Evolutionary conservation across 2,113 vertebrate genomes (phyloP), one percentile per base, ranked within the genome.

Genomic region (Cairina moschata): DNA sequence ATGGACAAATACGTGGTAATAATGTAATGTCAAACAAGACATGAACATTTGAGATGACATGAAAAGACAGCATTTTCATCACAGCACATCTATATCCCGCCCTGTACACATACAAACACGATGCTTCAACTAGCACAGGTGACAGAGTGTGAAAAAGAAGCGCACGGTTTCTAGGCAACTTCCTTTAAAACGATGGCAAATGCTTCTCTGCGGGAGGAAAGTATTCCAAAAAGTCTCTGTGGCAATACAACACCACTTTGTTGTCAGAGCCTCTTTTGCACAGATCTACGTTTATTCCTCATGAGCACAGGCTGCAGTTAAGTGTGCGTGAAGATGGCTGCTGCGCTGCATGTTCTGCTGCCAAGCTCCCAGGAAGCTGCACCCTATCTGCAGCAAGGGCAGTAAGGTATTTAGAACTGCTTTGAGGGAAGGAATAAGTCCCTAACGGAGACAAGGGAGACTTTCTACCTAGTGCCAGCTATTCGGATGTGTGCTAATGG

Each of bases 401-500:
- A 78, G 76, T 10, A 62, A 75, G 48, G 38, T 63, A 90, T 59
- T 80, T 17, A 42, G 17, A 26, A 54, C 9, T 21, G 22, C 60
- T 79, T 11, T 88, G 72, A 83, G 71, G 71, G 55, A 59, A 11
- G 3, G 80, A 72, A 73, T 60, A 81, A 88, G 25, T 90, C 46
- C 65, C 76, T 68, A 78, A 77, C 22, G 50, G 36, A 86, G 55
- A 40, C 65, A 85, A 79, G 56, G 76, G 72, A 86, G 52, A 78
- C 72, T 50, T 80, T 79, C 93, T 83, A 29, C 68, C 83, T 88
- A 63, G 44, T 84, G 77, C 56, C 90, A 94, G 73, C 65, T 93
- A 72, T 78, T 79, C 90, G 83, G 65, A 59, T 68, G 58, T n/a
- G 48, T 75, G 72, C 71, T 93, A 94, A 95, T 77, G 83, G 79